Percentiles rank a stretch among this genome's conserved stretches.
Conservation (phyloP, 2,113 vertebrate genomes). For the Tragulus kanchil region DNA sequence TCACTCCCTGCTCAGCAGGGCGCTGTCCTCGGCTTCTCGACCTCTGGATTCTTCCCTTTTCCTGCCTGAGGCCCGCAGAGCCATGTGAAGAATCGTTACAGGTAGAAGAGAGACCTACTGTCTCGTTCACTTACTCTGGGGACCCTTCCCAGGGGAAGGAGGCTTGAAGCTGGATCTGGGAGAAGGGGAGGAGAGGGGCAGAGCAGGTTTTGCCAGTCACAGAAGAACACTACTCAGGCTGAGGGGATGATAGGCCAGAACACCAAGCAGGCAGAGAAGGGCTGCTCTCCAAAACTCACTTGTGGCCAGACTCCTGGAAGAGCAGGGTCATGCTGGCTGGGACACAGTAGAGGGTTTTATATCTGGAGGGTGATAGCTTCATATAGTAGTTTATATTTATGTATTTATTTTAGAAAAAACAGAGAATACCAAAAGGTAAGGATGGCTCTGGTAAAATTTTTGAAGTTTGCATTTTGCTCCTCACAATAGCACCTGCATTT, state of each 20-base stretch:
- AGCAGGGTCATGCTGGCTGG: constrained; percentile 92
- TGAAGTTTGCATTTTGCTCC: neutral
- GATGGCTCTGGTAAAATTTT: neutral
- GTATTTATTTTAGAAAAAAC: no score
- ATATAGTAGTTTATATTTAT: no score
- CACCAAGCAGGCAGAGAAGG: constrained; percentile 44
- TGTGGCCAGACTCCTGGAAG: constrained; percentile 94
- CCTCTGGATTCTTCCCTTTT: constrained; percentile 42
- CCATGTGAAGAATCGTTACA: neutral
- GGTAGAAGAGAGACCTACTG: neutral
- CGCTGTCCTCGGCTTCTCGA: neutral
- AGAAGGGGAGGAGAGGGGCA: neutral
- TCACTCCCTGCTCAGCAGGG: neutral
- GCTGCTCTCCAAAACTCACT: constrained; percentile 87
- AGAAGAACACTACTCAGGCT: neutral
- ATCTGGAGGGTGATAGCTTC: constrained; percentile 94
- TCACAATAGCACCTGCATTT: neutral
- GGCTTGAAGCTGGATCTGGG: neutral
- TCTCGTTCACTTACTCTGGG: constrained; percentile 14
- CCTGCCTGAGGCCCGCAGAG: constrained; percentile 15
- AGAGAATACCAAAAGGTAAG: neutral
- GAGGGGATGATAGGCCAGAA: constrained; percentile 28
- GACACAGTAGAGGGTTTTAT: constrained; percentile 93
- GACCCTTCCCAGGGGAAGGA: neutral
- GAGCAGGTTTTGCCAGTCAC: neutral